Evolutionary conservation across 2,797 vertebrate genomes (phyloP).

Genomic region (Thunnus albacares): DNA sequence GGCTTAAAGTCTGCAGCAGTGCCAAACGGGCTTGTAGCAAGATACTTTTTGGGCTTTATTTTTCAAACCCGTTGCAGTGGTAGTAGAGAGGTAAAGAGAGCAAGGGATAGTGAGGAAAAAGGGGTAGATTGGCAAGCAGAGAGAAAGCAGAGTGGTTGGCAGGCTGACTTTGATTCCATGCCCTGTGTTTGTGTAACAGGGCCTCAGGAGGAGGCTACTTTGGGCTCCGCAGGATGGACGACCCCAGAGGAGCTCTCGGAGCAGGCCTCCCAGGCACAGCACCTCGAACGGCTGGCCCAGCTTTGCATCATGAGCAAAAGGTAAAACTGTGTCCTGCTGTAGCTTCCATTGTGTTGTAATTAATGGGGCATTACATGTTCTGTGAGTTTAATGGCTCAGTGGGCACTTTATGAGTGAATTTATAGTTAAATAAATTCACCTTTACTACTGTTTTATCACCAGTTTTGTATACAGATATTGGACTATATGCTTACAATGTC

Average conservation of each 20-base stretch:
- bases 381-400: conserved; percentile 24
- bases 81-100: conserved; percentile 18
- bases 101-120: conserved; percentile 11
- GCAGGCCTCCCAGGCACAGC: conserved; percentile 86
- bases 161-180: conserved; percentile 84
- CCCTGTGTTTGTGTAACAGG: conserved; percentile 88
- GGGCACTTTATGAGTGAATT: conserved; percentile 31
- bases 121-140: conserved; percentile 10
- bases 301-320: conserved; percentile 89
- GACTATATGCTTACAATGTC: neutral
- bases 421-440: conserved; percentile 30
- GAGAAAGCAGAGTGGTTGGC: conserved; percentile 44
- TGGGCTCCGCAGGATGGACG: conserved; percentile 84
- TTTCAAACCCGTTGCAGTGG: conserved; percentile 48
- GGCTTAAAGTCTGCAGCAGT: conserved; percentile 64
- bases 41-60: conserved; percentile 75
- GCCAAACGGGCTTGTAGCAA: conserved; percentile 61
- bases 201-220: conserved; percentile 88
- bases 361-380: conserved; percentile 34
- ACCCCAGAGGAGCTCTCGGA: conserved; percentile 87
- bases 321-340: conserved; percentile 69
- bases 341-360: conserved; percentile 20
- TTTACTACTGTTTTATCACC: conserved; percentile 10
- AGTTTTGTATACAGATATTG: neutral
- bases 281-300: conserved; percentile 87